A percentile compares a stretch with the other conserved stretches of the same genome.
Evolutionary conservation across 2,113 vertebrate genomes (phyloP).

Genomic region (Merops nubicus): DNA sequence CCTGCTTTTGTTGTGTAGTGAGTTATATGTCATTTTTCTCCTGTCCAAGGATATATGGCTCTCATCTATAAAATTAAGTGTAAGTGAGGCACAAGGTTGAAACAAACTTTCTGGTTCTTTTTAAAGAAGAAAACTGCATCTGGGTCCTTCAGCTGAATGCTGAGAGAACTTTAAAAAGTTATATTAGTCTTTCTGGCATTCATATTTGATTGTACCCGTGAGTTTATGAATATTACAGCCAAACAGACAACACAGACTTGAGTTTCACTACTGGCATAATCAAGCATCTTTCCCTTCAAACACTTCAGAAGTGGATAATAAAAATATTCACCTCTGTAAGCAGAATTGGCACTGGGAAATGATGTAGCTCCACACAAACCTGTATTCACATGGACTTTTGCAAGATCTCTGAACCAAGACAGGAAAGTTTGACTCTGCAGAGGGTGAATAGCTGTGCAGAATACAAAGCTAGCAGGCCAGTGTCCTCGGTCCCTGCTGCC

Average conservation of each 20-base stretch:
- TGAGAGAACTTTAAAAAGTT: not conserved
- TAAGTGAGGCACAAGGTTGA: not conserved
- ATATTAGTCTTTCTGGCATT: not conserved
- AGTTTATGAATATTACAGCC: not conserved
- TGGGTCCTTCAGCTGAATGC: not conserved
- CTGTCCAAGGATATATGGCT: not conserved
- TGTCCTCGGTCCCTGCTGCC: not conserved
- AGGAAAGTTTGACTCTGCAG: not conserved
- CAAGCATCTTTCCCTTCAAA: not conserved
- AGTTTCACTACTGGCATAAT: not conserved
- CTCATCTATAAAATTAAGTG: not conserved
- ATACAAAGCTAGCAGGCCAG: not conserved
- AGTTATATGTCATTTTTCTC: not conserved
- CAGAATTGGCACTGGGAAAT: not conserved
- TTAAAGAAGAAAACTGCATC: not conserved
- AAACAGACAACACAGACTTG: not conserved
- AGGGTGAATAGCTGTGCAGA: not conserved
- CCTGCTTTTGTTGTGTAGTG: not conserved
- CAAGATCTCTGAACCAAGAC: slow-evolving; percentile 38
- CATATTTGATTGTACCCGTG: not conserved
- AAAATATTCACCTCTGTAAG: not conserved
- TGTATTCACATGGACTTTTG: not conserved
- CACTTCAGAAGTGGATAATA: not conserved
- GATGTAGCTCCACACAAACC: not conserved
- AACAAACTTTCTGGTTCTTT: not conserved